Base-by-base conservation (phyloP, 2,113 vertebrate species). In the Festucalex cinctus region DNA sequence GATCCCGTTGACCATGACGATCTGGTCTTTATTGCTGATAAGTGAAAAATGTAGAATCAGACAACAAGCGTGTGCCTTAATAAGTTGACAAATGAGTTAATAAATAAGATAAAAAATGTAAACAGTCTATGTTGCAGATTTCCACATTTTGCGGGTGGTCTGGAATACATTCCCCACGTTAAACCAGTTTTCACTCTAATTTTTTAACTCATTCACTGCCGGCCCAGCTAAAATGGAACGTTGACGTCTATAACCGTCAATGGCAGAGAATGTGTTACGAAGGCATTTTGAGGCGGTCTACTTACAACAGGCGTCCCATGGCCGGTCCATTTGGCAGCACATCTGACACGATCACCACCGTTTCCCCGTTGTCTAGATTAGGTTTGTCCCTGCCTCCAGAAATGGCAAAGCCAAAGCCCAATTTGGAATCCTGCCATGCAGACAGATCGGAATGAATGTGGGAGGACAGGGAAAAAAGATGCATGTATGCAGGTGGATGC, bases 1-100 rank as follows among this genome's bases (percentile, higher is more conserved):
- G 49, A 93, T 89, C 3, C 95, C 97, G 0, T 99, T 99, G 65
- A 99, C 97, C 97, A 98, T 98, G 71, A 94, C 95, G 0, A 99
- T 93, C 9, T 92, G 94, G 85, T 99, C 97, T 67, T 92, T 94
- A 35, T 62, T 92, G 86, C 97, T 98, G 87, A 17, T 67, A 63
- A 65, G 41, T 6, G 17, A 71, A 17, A 63, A 72, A 51, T 2
- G 16, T 44, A 44, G 1, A 17, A 44, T 44, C 16, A 17, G 43
- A 44, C 13, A 44, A 41, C 39, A 13, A 41, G 39, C 28, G 28
- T 32, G 28, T 32, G 4, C 28, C 28, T 32, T 32, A 2, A 32
- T 32, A 32, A 32, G 4, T 32, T 32, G 28, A 32, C 28, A 32
- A 32, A 32, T 4, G 4, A 32, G 28, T 32, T 32, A 32, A 32